Evolutionary conservation across 2,888 invertebrate genomes (phyloP).

Genomic region (Tanypteryx hageni): DNA sequence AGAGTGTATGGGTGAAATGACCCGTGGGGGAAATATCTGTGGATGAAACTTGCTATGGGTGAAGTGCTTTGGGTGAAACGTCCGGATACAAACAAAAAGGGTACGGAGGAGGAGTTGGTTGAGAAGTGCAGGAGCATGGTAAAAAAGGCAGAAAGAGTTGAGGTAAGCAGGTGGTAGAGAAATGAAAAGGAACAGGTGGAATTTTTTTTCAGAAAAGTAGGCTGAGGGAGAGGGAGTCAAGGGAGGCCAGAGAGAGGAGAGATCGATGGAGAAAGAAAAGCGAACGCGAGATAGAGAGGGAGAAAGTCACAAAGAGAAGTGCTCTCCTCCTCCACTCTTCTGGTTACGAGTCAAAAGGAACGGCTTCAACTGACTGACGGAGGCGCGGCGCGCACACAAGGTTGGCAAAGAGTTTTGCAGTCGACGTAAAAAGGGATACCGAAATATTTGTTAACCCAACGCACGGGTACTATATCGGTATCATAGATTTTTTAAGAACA

Average conservation of each 20-base stretch:
- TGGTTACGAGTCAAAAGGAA: background rate
- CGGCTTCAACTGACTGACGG: background rate
- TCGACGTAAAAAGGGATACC: background rate
- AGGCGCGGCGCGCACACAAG: background rate
- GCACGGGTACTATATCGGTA: background rate
- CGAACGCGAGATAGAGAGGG: background rate
- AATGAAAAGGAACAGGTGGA: constrained; percentile 13
- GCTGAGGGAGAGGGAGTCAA: background rate
- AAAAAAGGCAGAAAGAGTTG: too few relatives aligned
- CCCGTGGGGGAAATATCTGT: too few relatives aligned
- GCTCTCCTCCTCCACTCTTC: background rate
- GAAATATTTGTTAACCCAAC: background rate
- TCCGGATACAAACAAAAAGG: too few relatives aligned
- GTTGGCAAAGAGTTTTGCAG: background rate
- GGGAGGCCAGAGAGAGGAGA: background rate
- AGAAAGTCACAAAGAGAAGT: background rate
- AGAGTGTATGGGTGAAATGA: too few relatives aligned
- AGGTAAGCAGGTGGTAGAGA: too few relatives aligned
- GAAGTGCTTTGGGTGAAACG: too few relatives aligned
- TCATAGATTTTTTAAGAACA: too few relatives aligned
- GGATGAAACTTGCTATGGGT: too few relatives aligned
- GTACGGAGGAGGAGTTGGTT: too few relatives aligned
- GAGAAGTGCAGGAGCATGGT: too few relatives aligned
- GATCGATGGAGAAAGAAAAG: background rate
- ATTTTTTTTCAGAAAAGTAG: background rate